Evolutionary conservation across 2,888 invertebrate species (phyloP), one percentile per base, ranked within the genome.

Genomic region (Micropterix aruncella): DNA sequence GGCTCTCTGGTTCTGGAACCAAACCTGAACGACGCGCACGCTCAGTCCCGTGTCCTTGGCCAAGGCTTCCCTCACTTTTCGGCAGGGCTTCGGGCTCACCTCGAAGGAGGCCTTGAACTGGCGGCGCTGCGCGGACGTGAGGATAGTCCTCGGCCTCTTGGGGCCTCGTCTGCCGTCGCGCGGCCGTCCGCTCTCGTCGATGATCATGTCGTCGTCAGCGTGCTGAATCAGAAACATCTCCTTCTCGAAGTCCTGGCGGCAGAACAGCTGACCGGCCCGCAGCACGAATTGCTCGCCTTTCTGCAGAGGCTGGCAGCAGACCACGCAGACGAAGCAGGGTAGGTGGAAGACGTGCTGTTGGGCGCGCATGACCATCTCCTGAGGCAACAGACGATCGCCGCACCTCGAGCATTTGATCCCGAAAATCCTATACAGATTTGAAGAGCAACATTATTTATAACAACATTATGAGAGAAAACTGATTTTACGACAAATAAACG

Each of bases 81-180:
- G 75, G 57, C 95, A 96, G 0, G 96, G 96, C 58, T 97, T 97
- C 7, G 96, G 94, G 54, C 95, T 70, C 3, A 95, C 86, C 73
- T 99, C 97, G 61, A 99, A 99, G 0, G 96, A 95, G 7, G 92
- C 90, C 66, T 97, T 99, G 66, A 99, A 99, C 60, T 97, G 96
- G 52, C 96, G 79, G 50, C 99, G 74, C 62, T 99, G 99, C 14
- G 92, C 91, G 16, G 96, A 96, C 2, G 97, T 99, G 16, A 99
- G 75, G 51, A 99, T 99, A 3, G 99, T 99, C 49, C 99, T 72
- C 0, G 99, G 97, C 49, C 97, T 74, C 62, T 99, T 99, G 0
- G 97, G 97, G 0, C 96, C 95, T 47, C 94, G 72, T 38, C 93
- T 67, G 0, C 91, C 89, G 53, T 89, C 89, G 2, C 88, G 68